Conservation (phyloP, 2,113 vertebrate genomes). For the Anthoscopus minutus region DNA sequence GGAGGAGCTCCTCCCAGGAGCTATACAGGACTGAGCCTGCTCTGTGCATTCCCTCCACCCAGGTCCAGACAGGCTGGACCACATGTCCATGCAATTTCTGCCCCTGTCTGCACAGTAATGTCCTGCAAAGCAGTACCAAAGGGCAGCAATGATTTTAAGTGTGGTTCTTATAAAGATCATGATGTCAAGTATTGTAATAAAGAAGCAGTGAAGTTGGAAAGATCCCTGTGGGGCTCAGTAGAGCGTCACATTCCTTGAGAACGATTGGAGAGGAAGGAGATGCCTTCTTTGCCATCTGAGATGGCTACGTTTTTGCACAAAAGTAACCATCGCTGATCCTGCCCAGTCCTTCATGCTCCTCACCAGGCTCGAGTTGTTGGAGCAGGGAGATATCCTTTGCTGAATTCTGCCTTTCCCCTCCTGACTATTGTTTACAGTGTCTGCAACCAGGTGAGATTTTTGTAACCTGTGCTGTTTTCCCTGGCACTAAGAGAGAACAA, state of each 20-base stretch:
- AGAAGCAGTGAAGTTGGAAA: not conserved
- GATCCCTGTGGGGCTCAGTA: not conserved
- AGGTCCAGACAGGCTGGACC: not conserved
- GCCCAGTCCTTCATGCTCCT: not conserved
- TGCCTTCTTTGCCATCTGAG: not conserved
- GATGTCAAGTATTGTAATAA: not conserved
- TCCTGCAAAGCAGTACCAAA: not conserved
- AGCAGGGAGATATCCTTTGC: not conserved
- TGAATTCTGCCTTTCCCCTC: not conserved
- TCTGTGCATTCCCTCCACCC: not conserved
- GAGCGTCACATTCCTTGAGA: not conserved
- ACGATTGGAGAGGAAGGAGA: accelerated
- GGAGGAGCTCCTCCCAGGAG: not conserved
- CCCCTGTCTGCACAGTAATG: not conserved
- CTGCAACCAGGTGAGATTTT: not conserved
- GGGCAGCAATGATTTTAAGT: not conserved
- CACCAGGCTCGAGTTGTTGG: accelerated
- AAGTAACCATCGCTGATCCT: not conserved
- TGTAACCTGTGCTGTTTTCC: not conserved
- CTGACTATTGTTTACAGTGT: not conserved
- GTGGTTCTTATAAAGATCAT: not conserved
- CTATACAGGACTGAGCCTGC: accelerated
- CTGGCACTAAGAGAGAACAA: not conserved
- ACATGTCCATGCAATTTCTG: not conserved
- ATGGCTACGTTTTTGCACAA: not conserved